Evolutionary conservation across 1,140 invertebrate genomes (phyloP).

Genomic region (Hyles euphorbiae): DNA sequence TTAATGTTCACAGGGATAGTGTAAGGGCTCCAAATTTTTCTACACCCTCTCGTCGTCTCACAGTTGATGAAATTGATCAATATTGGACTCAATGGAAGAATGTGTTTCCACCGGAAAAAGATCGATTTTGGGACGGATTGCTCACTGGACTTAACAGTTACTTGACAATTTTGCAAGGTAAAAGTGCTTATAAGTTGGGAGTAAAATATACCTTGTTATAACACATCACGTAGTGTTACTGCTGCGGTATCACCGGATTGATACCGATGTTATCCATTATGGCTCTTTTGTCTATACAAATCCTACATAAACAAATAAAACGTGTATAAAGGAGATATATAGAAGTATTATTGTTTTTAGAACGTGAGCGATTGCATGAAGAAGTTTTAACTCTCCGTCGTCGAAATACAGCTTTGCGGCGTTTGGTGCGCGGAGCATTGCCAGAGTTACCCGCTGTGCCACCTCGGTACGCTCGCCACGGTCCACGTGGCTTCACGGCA

Average conservation of each 20-base stretch:
- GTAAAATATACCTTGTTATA: neutral
- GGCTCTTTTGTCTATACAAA: too few species aligned
- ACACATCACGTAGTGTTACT: neutral
- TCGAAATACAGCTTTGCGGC: constrained; percentile 44
- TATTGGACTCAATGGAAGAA: constrained; percentile 62
- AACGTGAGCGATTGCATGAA: constrained; percentile 52
- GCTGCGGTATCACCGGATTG: neutral
- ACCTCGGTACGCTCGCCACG: constrained; percentile 25
- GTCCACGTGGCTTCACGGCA: constrained; percentile 31
- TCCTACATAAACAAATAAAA: too few species aligned
- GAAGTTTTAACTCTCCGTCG: constrained; percentile 42
- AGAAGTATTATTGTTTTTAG: constrained; percentile 28
- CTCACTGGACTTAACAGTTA: constrained; percentile 55
- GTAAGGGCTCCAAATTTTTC: constrained; percentile 55
- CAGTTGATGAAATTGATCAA: constrained; percentile 45
- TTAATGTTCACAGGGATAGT: constrained; percentile 38
- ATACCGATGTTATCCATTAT: too few species aligned
- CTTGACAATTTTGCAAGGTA: constrained; percentile 56
- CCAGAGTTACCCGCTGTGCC: constrained; percentile 34
- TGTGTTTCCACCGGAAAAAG: constrained; percentile 51
- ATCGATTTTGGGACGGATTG: constrained; percentile 62
- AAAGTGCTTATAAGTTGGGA: neutral
- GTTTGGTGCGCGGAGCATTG: constrained; percentile 48
- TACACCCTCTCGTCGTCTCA: constrained; percentile 51
- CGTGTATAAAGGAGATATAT: too few species aligned